Percentiles rank a stretch among this genome's conserved stretches.
phyloP scores from a whole-genome alignment of 2,113 vertebrate genomes.

The Oncorhynchus nerka region DNA sequence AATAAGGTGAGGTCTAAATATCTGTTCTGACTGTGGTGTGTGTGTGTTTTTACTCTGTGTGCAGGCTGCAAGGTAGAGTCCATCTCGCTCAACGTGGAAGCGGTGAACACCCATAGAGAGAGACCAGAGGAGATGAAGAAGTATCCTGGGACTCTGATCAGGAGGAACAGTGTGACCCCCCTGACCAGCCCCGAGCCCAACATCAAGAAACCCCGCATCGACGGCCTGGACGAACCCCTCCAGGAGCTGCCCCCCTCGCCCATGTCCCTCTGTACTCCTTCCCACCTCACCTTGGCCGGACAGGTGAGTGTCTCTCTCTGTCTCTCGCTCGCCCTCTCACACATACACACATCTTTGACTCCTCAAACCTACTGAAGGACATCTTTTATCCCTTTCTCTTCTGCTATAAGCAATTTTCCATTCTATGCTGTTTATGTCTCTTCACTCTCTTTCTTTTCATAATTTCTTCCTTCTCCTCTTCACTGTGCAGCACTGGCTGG shows the following conservation, averaged over 20 bases:
- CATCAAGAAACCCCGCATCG: slow-evolving; percentile 92
- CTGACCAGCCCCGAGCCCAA: slow-evolving; percentile 92
- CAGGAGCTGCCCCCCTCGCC: slow-evolving; percentile 70
- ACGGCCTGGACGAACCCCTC: slow-evolving; percentile 81
- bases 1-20: too few species aligned
- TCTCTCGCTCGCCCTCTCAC: too few species aligned
- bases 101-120: slow-evolving; percentile 93
- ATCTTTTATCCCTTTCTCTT: neutral
- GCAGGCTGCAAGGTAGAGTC: slow-evolving; percentile 92
- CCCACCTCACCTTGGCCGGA: slow-evolving; percentile 84
- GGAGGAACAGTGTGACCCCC: slow-evolving; percentile 96
- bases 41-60: neutral
- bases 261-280: slow-evolving; percentile 81
- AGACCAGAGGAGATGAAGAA: slow-evolving; percentile 91
- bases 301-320: slow-evolving; percentile 76
- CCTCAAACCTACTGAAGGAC: neutral
- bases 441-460: slow-evolving; percentile 13
- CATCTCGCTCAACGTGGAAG: slow-evolving; percentile 89
- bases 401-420: neutral
- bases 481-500: slow-evolving; percentile 84
- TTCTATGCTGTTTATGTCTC: neutral
- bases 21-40: neutral
- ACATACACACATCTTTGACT: neutral
- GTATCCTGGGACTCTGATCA: slow-evolving; percentile 86
- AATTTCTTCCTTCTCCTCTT: slow-evolving; percentile 42